Evolutionary conservation across 1,140 invertebrate genomes (phyloP).

Genomic region (Procambarus virginalis): DNA sequence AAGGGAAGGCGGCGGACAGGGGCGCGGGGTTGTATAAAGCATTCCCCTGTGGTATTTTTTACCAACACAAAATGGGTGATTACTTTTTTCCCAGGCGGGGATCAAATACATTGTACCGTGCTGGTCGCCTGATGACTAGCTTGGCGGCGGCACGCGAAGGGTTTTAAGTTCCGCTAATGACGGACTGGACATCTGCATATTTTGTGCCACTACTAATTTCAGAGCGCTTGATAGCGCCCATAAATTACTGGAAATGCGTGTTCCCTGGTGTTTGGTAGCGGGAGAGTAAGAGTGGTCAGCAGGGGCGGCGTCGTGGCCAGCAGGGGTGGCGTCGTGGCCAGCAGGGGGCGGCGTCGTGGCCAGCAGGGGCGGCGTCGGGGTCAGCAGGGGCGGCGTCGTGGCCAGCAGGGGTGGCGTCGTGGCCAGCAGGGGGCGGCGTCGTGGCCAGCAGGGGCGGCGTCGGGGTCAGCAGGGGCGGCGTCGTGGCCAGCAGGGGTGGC

Average conservation of each 20-base stretch:
- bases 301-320: not conserved
- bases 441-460: no score
- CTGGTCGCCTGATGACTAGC: not conserved
- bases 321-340: no score
- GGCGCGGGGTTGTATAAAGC: not conserved
- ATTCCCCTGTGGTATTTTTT: not conserved
- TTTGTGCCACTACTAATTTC: conserved; percentile 12
- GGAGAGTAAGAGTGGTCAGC: not conserved
- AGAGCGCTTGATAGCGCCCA: not conserved
- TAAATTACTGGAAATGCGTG: not conserved
- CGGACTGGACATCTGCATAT: conserved; percentile 15
- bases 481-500: no score
- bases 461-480: no score
- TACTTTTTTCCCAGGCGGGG: not conserved
- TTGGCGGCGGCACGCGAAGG: not conserved
- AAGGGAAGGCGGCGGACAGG: not conserved
- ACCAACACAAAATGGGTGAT: not conserved
- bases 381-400: not conserved
- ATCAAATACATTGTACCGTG: not conserved
- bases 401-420: no score
- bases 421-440: no score
- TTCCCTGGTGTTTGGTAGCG: not conserved
- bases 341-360: not conserved
- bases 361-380: not conserved
- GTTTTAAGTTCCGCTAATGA: conserved; percentile 21